phyloP scores from a whole-genome alignment of 2,113 vertebrate genomes.

The Marmota flaviventris region DNA sequence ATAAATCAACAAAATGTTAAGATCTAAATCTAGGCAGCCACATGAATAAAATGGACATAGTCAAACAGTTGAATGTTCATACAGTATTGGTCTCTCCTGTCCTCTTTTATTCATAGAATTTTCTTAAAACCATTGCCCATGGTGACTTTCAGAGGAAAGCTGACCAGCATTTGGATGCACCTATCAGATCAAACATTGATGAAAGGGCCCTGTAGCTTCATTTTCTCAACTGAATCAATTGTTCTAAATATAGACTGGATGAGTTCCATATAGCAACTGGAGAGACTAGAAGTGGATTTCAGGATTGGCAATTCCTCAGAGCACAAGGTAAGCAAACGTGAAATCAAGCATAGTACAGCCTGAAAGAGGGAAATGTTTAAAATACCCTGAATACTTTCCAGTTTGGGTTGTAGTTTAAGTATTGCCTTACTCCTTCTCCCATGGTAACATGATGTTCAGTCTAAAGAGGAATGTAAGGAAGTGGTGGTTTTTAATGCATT shows the following conservation, averaged over 20 bases:
- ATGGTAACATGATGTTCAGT: not conserved
- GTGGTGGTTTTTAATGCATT: not conserved
- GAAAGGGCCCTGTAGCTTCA: conserved; percentile 26
- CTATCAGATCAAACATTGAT: conserved; percentile 72
- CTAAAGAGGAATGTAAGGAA: not conserved
- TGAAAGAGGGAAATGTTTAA: not conserved
- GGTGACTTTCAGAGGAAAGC: conserved; percentile 69
- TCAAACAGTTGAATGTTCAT: conserved; percentile 28
- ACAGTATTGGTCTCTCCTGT: conserved; percentile 48
- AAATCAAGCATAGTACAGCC: not conserved
- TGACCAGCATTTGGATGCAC: conserved; percentile 45
- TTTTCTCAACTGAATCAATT: conserved; percentile 7
- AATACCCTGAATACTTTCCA: not conserved
- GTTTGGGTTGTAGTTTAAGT: not conserved
- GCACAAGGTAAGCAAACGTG: not conserved
- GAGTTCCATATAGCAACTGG: not conserved
- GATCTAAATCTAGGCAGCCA: conserved; percentile 56
- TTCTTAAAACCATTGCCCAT: conserved; percentile 72
- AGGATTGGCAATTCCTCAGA: not conserved
- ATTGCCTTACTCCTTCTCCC: not conserved
- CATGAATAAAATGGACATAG: conserved; percentile 37
- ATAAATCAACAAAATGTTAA: conserved; percentile 44
- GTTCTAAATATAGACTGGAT: conserved; percentile 64
- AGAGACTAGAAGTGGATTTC: conserved; percentile 44
- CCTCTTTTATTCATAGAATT: conserved; percentile 62